Base-by-base conservation (phyloP, 2,888 invertebrate genomes). In the Pandemis heparana region DNA sequence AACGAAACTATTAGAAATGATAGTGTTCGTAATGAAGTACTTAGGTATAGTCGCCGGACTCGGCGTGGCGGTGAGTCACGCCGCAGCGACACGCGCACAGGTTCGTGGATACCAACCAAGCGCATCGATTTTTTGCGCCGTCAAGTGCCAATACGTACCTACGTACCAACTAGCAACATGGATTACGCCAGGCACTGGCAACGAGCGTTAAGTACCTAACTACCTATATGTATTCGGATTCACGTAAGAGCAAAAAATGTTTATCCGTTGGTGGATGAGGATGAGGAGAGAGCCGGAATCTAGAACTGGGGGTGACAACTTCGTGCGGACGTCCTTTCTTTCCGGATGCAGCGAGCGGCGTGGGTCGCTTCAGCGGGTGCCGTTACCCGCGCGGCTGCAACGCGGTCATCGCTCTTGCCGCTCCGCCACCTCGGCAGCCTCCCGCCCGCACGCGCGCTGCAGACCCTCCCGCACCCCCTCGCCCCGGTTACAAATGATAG, bases 351-450 rank as follows among this genome's bases (percentile, higher is more conserved):
- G 81, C 78, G 83, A 78, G 81, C 75, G 81, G 83, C 59, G 67
- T 56, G 74, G 64, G 63, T 12, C 46, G 75, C 72, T 81, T 82
- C 86, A 85, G 87, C 82, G 81, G 82, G 83, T 88, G 87, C 91
- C 92, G 92, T 91, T 91, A 90, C 77, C 77, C 79, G 76, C 80
- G 77, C 79, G 53, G 80, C 79, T 79, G 82, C 80, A 78, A 71
- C 70, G 81, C 89, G 92, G 92, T 92, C 93, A 92, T 84, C 87
- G 92, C 89, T 88, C 93, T 89, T 87, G 83, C 87, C 90, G 91
- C 87, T 90, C 82, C 87, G 87, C 86, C 88, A 87, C 87, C 88
- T 76, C 79, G 76, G 82, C 83, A 81, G 78, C 79, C 80, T 73
- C 74, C 77, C 75, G 56, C 77, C 76, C 75, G 23, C 56, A 18